Percentiles rank a stretch among this genome's conserved stretches.
Evolutionary conservation across 1,140 invertebrate genomes (phyloP).

Genomic region (Cherax quadricarinatus): DNA sequence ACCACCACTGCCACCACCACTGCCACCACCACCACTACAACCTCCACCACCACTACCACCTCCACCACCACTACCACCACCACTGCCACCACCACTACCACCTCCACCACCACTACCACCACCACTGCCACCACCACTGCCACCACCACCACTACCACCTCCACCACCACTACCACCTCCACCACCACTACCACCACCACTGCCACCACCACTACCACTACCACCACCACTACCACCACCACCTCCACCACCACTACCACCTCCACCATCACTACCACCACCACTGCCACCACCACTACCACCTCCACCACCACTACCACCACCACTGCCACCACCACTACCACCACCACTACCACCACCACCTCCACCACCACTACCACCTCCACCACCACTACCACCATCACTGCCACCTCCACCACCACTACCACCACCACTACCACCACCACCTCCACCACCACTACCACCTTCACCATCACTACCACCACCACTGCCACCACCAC

Average conservation of each 20-base stretch:
- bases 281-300: neutral
- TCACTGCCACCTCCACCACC: neutral
- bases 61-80: too few relatives aligned
- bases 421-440: neutral
- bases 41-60: too few relatives aligned
- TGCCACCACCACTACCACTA: neutral
- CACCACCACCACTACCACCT: too few relatives aligned
- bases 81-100: too few relatives aligned
- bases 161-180: neutral
- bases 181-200: neutral
- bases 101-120: too few relatives aligned
- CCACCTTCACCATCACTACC: neutral
- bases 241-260: neutral
- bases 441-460: slow-evolving; percentile 12
- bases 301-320: neutral
- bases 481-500: slow-evolving; percentile 5
- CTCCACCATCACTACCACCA: neutral
- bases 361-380: neutral
- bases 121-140: too few relatives aligned
- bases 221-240: neutral
- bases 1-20: too few relatives aligned
- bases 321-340: neutral
- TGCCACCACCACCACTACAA: too few relatives aligned
- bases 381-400: neutral
- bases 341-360: neutral